Conservation (phyloP, 1,140 invertebrate species). For the Condylostylus longicornis region DNA sequence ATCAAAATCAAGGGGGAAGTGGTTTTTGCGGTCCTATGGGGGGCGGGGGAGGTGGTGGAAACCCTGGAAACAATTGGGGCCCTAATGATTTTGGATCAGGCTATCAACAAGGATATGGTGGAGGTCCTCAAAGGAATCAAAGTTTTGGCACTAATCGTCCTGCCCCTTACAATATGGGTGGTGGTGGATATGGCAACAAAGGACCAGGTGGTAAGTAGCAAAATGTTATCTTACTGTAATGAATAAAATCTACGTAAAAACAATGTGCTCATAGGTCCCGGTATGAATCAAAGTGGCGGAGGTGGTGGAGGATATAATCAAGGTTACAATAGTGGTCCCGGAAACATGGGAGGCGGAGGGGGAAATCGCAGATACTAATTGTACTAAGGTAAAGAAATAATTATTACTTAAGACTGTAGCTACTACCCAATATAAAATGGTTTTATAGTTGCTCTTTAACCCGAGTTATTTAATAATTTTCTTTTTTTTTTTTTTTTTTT, state of each 20-base stretch:
- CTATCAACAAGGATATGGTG: conserved; percentile 59
- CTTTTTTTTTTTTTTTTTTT: too few species aligned
- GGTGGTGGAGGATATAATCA: conserved; percentile 18
- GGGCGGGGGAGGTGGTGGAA: conserved; percentile 40
- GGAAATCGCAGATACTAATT: conserved; percentile 30
- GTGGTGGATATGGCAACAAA: conserved; percentile 21
- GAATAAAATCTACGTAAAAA: conserved; percentile 14
- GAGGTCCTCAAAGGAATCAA: conserved; percentile 51
- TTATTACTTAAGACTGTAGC: too few species aligned
- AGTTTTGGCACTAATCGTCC: conserved; percentile 40
- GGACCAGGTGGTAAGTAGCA: conserved; percentile 11
- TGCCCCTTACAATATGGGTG: conserved; percentile 37
- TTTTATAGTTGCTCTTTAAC: too few species aligned
- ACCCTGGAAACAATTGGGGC: conserved; percentile 38
- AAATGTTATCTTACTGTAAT: neutral
- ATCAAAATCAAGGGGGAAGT: conserved; percentile 31
- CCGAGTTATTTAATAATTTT: too few species aligned
- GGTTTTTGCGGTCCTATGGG: conserved; percentile 30
- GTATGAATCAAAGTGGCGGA: conserved; percentile 33
- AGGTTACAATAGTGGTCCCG: conserved; percentile 13
- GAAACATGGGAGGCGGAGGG: conserved; percentile 25
- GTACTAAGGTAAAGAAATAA: too few species aligned
- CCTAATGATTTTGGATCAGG: conserved; percentile 53
- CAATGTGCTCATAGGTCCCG: conserved; percentile 32
- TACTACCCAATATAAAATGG: too few species aligned